Evolutionary conservation across 2,113 vertebrate genomes (phyloP), one percentile per base, ranked within the genome.

Genomic region (Oreocharis arfaki): DNA sequence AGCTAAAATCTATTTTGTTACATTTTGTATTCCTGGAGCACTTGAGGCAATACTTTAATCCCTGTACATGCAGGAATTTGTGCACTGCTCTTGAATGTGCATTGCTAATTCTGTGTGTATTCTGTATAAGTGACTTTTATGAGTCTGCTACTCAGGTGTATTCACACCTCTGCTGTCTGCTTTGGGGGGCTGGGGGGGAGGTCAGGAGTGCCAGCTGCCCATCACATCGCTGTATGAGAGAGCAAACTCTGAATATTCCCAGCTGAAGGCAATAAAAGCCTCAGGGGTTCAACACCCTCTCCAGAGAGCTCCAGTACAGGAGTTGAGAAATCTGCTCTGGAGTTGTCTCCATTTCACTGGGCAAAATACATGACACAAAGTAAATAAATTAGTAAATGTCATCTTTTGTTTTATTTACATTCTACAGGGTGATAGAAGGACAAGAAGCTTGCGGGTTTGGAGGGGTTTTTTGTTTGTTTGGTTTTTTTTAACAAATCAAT

Each of bases 241-340:
- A 69, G 75, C 81, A 73, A 95, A 93, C 68, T 76, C 35, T 91
- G 44, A 94, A 81, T 76, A 87, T 97, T 92, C 92, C 90, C 96
- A 95, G 68, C 86, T 97, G 82, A 95, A 96, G 92, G 70, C 57
- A 87, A 27, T 87, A 81, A 87, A 97, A 89, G 39, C 37, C 56
- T 90, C 60, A 14, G 37, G 52, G 67, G 44, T 52, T 32, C 30
- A 63, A 21, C 42, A 67, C 27, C 39, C 47, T 69, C 81, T 91
- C 70, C 67, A 86, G 68, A 70, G 6, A 63, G 33, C 47, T 90
- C 71, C 19, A 68, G 47, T 20, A 11, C 6, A 18, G 35, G 47
- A 77, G 24, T 1, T 83, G 37, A 70, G 35, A 44, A 87, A 81
- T 93, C 30, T 49, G 22, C 32, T 79, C 44, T 82, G 80, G 18